Evolutionary conservation across 2,888 invertebrate species (phyloP).

Genomic region (Drosophila multiciliata): DNA sequence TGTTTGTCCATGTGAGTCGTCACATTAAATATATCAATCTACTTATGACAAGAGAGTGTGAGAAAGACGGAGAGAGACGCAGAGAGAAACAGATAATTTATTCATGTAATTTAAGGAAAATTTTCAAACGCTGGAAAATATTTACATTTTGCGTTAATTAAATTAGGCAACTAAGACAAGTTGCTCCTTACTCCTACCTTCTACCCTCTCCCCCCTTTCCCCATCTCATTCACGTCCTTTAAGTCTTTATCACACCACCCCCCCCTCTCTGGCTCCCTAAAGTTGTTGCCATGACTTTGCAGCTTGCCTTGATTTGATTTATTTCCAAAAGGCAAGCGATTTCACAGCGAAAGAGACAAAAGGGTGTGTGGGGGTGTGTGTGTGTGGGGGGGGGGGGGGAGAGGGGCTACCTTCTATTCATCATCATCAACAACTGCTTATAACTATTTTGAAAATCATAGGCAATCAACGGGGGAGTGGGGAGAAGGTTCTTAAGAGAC

Average conservation of each 20-base stretch:
- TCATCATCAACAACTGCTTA: constrained; percentile 24
- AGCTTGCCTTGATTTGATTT: constrained; percentile 58
- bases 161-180: constrained; percentile 58
- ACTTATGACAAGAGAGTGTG: constrained; percentile 1
- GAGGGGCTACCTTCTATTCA: too few species aligned
- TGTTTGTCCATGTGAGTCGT: constrained; percentile 11
- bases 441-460: constrained; percentile 43
- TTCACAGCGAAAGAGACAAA: too few species aligned
- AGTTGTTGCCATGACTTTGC: constrained; percentile 42
- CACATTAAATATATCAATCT: constrained; percentile 1
- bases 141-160: constrained; percentile 66
- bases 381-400: too few species aligned
- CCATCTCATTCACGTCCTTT: not conserved
- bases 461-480: constrained; percentile 27
- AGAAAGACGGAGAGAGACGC: not conserved
- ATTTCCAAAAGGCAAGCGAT: constrained; percentile 12
- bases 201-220: not conserved
- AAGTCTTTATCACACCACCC: not conserved
- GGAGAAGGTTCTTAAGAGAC: not conserved
- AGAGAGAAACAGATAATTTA: not conserved
- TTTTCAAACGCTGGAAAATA: constrained; percentile 30
- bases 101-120: constrained; percentile 33
- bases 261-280: not conserved
- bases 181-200: not conserved
- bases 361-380: not conserved